Percentiles rank a stretch among this genome's conserved stretches.
phyloP scores from a whole-genome alignment of 2,797 vertebrate genomes.

The Chromis chromis region DNA sequence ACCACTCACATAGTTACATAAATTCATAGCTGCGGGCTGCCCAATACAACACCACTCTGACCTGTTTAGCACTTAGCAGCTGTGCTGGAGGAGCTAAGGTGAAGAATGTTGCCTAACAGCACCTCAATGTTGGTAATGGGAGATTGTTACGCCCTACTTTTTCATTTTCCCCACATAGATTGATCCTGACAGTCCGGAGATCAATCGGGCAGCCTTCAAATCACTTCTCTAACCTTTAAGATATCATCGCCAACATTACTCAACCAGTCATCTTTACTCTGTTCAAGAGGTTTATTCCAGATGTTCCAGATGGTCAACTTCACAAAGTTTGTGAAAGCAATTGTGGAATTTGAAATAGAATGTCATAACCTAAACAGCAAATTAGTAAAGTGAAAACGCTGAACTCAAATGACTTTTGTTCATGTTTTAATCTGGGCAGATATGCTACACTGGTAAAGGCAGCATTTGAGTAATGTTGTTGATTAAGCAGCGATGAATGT shows the following conservation, averaged over 20 bases:
- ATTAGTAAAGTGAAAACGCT: background rate
- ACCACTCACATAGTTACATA: no score
- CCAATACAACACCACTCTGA: background rate
- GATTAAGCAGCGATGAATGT: slow-evolving; percentile 18
- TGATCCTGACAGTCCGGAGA: background rate
- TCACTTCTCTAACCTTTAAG: background rate
- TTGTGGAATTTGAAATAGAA: background rate
- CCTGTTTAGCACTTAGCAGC: background rate
- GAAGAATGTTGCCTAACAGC: background rate
- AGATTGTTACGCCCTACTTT: background rate
- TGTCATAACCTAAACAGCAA: background rate
- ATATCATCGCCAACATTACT: background rate
- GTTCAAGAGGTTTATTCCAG: background rate
- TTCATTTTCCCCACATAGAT: background rate
- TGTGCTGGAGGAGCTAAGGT: background rate
- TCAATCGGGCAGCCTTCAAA: background rate
- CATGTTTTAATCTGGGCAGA: background rate
- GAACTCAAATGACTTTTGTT: background rate
- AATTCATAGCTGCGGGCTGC: no score
- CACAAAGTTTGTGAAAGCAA: background rate
- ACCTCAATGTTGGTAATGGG: background rate
- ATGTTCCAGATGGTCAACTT: background rate
- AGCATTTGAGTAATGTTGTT: background rate
- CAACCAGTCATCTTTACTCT: background rate
- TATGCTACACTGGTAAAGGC: slow-evolving; percentile 13